A percentile compares a stretch with the other conserved stretches of the same genome.
These are phyloP conservation scores for Anguilla anguilla DNA, from an alignment of 2,797 vertebrate genomes.

Conservation along the genomic window DNA sequence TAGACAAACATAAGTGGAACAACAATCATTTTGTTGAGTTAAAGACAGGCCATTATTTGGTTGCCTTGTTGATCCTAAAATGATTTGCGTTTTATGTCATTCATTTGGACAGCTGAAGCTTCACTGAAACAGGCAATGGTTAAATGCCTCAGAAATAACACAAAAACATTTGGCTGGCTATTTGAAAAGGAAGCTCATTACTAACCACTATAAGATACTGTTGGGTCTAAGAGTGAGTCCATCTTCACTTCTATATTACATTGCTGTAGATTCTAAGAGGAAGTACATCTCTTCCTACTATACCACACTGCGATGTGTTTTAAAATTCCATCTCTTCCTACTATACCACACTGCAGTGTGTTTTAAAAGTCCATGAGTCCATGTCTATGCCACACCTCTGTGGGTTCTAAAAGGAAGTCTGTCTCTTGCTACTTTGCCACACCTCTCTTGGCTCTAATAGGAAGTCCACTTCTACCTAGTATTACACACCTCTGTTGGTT, in stretches of 20 bases:
- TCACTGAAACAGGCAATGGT: background rate
- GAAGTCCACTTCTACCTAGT: too few species aligned
- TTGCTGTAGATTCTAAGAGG: background rate
- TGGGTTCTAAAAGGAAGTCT: background rate
- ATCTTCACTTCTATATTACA: background rate
- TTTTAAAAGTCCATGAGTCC: background rate
- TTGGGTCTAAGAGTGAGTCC: background rate
- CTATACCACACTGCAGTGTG: background rate
- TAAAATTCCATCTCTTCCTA: background rate
- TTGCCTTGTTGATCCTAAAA: background rate
- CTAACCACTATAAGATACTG: background rate
- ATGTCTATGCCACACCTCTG: background rate
- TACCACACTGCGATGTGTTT: too few species aligned
- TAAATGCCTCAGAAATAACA: background rate
- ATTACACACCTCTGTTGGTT: background rate
- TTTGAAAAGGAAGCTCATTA: background rate
- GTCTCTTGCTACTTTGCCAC: too few species aligned
- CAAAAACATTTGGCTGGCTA: background rate
- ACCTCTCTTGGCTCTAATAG: too few species aligned
- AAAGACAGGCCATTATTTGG: background rate
- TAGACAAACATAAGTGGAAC: background rate
- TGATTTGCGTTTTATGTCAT: background rate
- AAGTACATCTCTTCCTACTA: too few species aligned
- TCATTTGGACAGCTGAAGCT: background rate
- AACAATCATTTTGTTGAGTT: background rate